A percentile compares a stretch with the other conserved stretches of the same genome.
Conservation (phyloP, 2,113 vertebrate species). For the Ranitomeya imitator region DNA sequence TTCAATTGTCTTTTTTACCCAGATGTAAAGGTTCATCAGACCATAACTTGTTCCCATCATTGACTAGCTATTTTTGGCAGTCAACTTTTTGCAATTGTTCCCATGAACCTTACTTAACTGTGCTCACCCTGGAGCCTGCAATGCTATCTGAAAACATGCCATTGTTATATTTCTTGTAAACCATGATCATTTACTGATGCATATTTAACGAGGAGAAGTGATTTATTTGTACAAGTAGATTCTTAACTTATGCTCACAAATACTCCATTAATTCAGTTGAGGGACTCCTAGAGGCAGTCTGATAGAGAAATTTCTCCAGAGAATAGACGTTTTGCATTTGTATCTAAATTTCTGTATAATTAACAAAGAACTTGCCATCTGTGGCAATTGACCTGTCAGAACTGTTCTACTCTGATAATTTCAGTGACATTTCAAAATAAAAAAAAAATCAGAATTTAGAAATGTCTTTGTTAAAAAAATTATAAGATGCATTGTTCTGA, state of each 20-base stretch:
- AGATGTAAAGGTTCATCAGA: not conserved
- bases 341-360: conserved; percentile 80
- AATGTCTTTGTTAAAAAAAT: conserved; percentile 67
- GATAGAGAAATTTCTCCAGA: conserved; percentile 75
- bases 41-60: conserved; percentile 25
- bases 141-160: conserved; percentile 13
- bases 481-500: conserved; percentile 13
- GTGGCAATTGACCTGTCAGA: conserved; percentile 77
- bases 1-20: conserved; percentile 65
- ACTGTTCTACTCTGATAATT: conserved; percentile 77
- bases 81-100: not conserved
- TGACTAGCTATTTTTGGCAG: not conserved
- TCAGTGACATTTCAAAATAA: conserved; percentile 70
- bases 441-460: conserved; percentile 64
- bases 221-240: conserved; percentile 74
- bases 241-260: conserved; percentile 72
- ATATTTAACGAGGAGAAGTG: conserved; percentile 74
- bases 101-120: conserved; percentile 25
- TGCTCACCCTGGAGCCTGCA: conserved; percentile 19
- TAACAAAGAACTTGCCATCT: conserved; percentile 80
- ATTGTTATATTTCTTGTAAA: conserved; percentile 32
- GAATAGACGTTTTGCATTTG: conserved; percentile 77
- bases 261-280: conserved; percentile 73
- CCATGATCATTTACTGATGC: conserved; percentile 77
- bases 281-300: conserved; percentile 70